A percentile compares a stretch with the other conserved stretches of the same genome.
Evolutionary conservation across 2,888 invertebrate genomes (phyloP).

Genomic region (Caenorhabditis sulstoni): DNA sequence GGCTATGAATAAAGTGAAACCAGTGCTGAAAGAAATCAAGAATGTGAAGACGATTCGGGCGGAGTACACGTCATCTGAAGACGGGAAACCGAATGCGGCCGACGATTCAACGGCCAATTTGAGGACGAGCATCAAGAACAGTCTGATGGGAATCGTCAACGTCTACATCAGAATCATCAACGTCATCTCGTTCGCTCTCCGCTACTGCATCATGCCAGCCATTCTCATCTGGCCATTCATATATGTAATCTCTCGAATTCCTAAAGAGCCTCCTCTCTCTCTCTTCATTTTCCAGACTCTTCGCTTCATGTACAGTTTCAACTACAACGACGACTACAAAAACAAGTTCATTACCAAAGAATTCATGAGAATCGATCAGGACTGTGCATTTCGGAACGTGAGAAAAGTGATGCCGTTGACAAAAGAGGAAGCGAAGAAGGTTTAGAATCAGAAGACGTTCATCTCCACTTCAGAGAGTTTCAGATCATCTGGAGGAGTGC

Average conservation of each 20-base stretch:
- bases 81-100: conserved; percentile 45
- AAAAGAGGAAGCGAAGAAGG: conserved; percentile 62
- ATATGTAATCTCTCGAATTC: conserved; percentile 42
- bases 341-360: conserved; percentile 70
- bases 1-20: conserved; percentile 51
- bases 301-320: conserved; percentile 65
- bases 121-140: conserved; percentile 57
- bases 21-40: conserved; percentile 48
- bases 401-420: conserved; percentile 69
- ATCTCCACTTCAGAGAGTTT: conserved; percentile 1
- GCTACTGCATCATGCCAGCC: conserved; percentile 45
- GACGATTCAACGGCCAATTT: conserved; percentile 55
- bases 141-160: conserved; percentile 44
- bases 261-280: background rate
- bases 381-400: conserved; percentile 63
- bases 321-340: conserved; percentile 67
- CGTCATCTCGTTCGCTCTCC: conserved; percentile 41
- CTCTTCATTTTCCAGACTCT: conserved; percentile 52
- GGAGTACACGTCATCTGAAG: conserved; percentile 21
- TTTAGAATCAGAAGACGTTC: conserved; percentile 11
- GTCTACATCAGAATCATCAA: conserved; percentile 50
- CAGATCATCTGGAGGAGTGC: conserved; percentile 58
- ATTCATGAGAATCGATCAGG: conserved; percentile 70
- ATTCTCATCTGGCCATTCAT: conserved; percentile 57
- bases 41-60: conserved; percentile 38